Evolutionary conservation across 30 jellyfish, hydroid and myxozoan species (phyloP), one percentile per base, ranked within the genome.

Genomic region (Aurelia coerulea): DNA sequence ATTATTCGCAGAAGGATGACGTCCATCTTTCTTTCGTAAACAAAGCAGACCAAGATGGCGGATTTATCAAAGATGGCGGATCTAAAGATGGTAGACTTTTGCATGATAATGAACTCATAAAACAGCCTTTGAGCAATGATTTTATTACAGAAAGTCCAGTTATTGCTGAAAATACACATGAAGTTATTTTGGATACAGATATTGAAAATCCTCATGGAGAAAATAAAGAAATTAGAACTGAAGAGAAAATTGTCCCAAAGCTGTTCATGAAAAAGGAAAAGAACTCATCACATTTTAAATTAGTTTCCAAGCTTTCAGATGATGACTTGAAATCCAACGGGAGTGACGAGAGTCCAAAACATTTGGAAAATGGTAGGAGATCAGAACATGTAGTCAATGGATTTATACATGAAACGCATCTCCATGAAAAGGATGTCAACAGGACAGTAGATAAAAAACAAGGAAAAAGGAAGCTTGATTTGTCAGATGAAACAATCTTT

Each of bases 11-110:
- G 54, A 62, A 34, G 42, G 87, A 74, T 63, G 88, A 68, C 76
- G 83, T 66, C 94, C 81, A 84, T 59, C 76, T 76, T 85, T 54
- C 79, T 35, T n/a, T 19, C 62, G 84, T 62, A 77, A 88, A 79
- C 91, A 76, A 80, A 2, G 73, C 62, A 6, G 14, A 14, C 51
- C 81, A 89, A 89, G 89, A 89, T 89, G 97, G 97, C 92, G 90
- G 88, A 14, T 34, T 15, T 56, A 5, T 50, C 63, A 65, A 79
- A 88, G 88, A 88, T 88, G 91, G 92, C 80, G 82, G 81, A 73
- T 41, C n/a, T 42, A n/a, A 7, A 13, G 39, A 67, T 67, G 81
- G 65, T 60, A 46, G 56, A 46, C 15, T 6, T 46, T 46, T 46
- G 56, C 56, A 46, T 9, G 56, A 46, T 46, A 7, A 46, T 46